Percentiles rank a stretch among this genome's conserved stretches.
Evolutionary conservation across 2,888 invertebrate species (phyloP).

Genomic region (Junonia oenone): DNA sequence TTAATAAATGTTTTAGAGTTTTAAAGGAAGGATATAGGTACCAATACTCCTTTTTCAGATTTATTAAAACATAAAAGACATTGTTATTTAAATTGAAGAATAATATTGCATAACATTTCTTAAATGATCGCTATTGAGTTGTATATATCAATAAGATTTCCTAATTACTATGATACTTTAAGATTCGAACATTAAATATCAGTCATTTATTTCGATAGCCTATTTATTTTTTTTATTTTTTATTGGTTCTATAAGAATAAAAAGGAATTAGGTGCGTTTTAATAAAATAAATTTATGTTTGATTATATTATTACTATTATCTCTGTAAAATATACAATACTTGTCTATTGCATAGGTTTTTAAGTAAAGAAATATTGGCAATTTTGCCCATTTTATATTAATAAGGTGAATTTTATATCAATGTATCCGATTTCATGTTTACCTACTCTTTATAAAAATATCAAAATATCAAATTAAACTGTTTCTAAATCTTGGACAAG

Average conservation of each 20-base stretch:
- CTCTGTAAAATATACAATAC: neutral
- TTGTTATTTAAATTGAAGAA: neutral
- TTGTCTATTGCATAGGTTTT: neutral
- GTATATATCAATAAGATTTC: neutral
- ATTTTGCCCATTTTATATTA: neutral
- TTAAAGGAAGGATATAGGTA: too few relatives aligned
- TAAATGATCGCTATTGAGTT: neutral
- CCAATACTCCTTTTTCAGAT: too few relatives aligned
- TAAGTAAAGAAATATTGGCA: conserved; percentile 11
- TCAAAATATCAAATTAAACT: neutral
- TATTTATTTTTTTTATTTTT: neutral
- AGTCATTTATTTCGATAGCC: neutral
- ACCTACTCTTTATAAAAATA: neutral
- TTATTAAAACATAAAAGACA: neutral
- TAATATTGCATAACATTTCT: neutral
- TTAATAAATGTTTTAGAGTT: too few relatives aligned
- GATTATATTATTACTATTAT: neutral
- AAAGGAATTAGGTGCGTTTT: neutral
- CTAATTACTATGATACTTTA: too few relatives aligned
- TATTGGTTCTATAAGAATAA: too few relatives aligned
- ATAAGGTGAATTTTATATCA: neutral
- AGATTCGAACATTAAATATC: neutral
- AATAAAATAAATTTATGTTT: neutral
- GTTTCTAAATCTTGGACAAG: neutral
- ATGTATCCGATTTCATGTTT: neutral